These are phyloP conservation scores for Mycteria americana DNA, from an alignment of 2,797 vertebrate species.

Conservation along the genomic window DNA sequence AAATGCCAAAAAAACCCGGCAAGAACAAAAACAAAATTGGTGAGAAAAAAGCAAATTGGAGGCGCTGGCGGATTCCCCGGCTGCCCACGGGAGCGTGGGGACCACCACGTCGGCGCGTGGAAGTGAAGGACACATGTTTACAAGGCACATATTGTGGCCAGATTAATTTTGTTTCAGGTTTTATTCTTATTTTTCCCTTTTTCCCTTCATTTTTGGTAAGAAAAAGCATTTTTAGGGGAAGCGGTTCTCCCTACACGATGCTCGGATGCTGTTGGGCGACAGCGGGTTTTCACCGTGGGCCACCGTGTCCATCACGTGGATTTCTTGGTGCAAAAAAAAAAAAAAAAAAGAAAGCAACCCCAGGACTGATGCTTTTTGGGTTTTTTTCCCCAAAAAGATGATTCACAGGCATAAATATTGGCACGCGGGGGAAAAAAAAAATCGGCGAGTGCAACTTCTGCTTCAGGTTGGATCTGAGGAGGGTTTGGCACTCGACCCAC, in stretches of 20 bases:
- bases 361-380: slow-evolving; percentile 9
- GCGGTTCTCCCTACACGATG: neutral
- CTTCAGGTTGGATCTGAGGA: neutral
- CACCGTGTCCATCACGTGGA: neutral
- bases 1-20: neutral
- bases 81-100: neutral
- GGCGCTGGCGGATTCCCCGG: neutral
- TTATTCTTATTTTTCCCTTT: neutral
- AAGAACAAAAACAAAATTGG: neutral
- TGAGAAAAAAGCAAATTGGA: neutral
- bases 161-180: neutral
- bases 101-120: neutral
- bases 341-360: neutral
- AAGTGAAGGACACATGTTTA: slow-evolving; percentile 69
- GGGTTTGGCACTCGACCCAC: neutral
- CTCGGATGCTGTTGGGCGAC: neutral
- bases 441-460: neutral
- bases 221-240: slow-evolving; percentile 47
- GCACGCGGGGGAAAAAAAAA: neutral
- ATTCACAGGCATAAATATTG: neutral
- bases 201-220: slow-evolving; percentile 30
- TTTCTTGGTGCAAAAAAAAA: neutral
- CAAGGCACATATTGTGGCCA: slow-evolving; percentile 73
- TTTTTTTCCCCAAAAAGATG: neutral
- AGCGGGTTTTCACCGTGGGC: neutral